Conservation (phyloP, 2,113 vertebrate genomes). For the Epinephelus cyanopodus region DNA sequence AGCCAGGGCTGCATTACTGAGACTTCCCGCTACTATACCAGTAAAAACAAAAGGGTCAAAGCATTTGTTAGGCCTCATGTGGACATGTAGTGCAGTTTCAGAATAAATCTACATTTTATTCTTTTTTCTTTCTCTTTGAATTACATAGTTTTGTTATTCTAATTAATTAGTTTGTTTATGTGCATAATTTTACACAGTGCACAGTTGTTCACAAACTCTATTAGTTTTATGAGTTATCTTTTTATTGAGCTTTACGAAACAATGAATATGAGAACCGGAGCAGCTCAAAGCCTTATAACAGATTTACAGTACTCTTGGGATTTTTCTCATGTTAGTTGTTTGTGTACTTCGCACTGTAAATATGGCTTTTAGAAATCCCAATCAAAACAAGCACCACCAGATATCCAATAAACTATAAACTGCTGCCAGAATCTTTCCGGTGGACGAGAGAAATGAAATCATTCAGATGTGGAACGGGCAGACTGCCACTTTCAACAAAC, state of each 20-base stretch:
- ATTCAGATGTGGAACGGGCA: constrained; percentile 31
- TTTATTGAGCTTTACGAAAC: neutral
- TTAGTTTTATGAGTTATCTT: neutral
- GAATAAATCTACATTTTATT: neutral
- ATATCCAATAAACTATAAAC: constrained; percentile 38
- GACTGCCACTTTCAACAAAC: constrained; percentile 44
- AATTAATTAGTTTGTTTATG: neutral
- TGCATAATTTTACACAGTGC: neutral
- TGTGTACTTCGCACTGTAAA: constrained; percentile 14
- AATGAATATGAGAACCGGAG: neutral
- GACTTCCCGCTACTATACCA: constrained; percentile 27
- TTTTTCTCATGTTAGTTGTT: constrained; percentile 33
- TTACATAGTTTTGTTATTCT: neutral
- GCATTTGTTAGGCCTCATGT: neutral
- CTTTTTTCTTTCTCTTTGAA: neutral
- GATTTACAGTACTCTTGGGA: neutral
- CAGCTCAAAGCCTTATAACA: neutral
- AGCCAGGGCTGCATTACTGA: constrained; percentile 31
- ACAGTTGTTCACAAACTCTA: neutral
- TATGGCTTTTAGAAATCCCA: constrained; percentile 30
- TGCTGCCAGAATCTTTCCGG: constrained; percentile 12
- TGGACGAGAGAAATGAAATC: constrained; percentile 38
- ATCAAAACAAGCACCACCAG: constrained; percentile 51
- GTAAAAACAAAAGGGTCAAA: neutral
- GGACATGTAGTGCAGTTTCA: neutral